Percentiles rank a stretch among this genome's conserved stretches.
Conservation (phyloP, 2,888 invertebrate genomes). For the Octodonta nipae region DNA sequence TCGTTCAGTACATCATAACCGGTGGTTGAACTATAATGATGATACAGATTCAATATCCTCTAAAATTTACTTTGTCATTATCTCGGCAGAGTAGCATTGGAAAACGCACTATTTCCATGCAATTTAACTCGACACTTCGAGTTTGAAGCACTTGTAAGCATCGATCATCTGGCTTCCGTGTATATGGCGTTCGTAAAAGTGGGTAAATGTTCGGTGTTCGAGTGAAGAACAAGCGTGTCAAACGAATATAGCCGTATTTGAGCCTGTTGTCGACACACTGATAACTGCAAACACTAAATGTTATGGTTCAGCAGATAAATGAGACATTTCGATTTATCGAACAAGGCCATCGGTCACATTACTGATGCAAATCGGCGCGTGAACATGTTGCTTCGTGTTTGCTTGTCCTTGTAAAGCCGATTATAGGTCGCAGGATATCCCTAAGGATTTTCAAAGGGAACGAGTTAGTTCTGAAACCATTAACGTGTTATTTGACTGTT, state of each 20-base stretch:
- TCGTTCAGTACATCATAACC: too few species aligned
- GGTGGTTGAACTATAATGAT: too few species aligned
- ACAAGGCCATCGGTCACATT: conserved; percentile 30
- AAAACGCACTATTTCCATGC: too few species aligned
- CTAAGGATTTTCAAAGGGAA: too few species aligned
- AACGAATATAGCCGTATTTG: conserved; percentile 10
- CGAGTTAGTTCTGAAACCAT: too few species aligned
- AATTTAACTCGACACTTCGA: neutral
- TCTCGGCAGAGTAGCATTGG: too few species aligned
- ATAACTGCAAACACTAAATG: conserved; percentile 18
- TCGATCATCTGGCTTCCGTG: conserved; percentile 2
- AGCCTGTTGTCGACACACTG: conserved; percentile 16
- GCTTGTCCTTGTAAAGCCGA: conserved; percentile 25
- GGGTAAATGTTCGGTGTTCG: conserved; percentile 4
- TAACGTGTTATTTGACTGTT: too few species aligned
- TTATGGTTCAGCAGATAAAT: conserved; percentile 19
- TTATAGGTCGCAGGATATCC: too few species aligned
- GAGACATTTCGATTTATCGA: conserved; percentile 28
- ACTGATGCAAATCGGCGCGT: conserved; percentile 30
- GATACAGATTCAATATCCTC: too few species aligned
- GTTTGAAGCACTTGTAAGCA: neutral
- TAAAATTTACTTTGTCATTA: too few species aligned
- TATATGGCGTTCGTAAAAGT: conserved; percentile 5
- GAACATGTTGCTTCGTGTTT: conserved; percentile 26
- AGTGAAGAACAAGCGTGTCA: conserved; percentile 7